These are phyloP conservation scores for Magallana ariakensis DNA, from an alignment of 1,140 invertebrate species.

Conservation along the genomic window DNA sequence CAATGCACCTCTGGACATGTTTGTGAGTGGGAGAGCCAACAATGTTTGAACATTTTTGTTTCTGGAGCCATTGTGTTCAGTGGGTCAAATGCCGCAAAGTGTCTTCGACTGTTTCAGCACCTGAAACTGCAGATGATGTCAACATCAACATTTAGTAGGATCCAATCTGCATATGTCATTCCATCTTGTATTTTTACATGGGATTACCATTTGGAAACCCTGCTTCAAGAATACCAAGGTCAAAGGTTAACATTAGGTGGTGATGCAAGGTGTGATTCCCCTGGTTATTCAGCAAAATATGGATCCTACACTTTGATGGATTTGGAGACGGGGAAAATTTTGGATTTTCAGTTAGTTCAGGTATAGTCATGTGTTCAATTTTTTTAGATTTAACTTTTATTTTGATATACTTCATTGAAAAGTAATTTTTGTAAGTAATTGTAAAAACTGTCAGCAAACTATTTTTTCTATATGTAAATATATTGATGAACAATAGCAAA, in stretches of 20 bases:
- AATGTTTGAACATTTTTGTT: not conserved
- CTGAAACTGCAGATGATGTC: not conserved
- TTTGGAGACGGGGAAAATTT: not conserved
- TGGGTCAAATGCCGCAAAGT: not conserved
- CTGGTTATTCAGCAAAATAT: slow-evolving; percentile 38
- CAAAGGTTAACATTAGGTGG: not conserved
- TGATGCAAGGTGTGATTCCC: slow-evolving; percentile 46
- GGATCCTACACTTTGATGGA: slow-evolving; percentile 42
- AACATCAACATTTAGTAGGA: not conserved
- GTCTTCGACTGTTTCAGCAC: not conserved
- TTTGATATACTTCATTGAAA: too few species aligned
- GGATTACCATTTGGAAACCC: not conserved
- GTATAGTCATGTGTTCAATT: not conserved
- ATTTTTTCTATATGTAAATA: too few species aligned
- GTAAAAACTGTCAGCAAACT: too few species aligned
- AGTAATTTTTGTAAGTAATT: too few species aligned
- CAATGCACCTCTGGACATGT: not conserved
- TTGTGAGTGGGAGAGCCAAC: not conserved
- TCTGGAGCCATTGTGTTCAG: not conserved
- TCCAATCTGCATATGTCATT: not conserved
- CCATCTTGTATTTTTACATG: not conserved
- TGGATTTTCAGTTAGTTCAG: slow-evolving; percentile 14
- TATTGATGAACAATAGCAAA: too few species aligned
- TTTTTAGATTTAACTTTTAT: too few species aligned
- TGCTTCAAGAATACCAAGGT: not conserved